phyloP scores from a whole-genome alignment of 2,888 invertebrate species.

The Pollenia labialis region DNA sequence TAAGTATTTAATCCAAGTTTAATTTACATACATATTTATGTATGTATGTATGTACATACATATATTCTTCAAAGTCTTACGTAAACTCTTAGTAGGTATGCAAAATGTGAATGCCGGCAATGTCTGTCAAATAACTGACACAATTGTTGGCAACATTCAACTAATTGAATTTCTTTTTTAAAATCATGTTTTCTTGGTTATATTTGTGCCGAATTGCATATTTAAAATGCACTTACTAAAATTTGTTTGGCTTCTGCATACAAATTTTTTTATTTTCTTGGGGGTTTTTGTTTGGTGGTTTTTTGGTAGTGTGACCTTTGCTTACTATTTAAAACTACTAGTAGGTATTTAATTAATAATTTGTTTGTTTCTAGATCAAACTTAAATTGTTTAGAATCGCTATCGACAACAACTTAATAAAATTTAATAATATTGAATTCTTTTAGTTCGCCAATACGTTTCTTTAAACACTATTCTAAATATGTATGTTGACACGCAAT shows the following conservation, averaged over 20 bases:
- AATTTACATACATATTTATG: background rate
- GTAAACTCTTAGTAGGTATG: constrained; percentile 32
- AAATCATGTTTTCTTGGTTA: constrained; percentile 7
- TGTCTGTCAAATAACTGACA: constrained; percentile 37
- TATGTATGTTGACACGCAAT: constrained; percentile 55
- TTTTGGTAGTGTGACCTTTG: constrained; percentile 46
- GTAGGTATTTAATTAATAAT: constrained; percentile 66
- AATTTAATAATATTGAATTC: constrained; percentile 36
- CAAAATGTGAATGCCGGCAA: constrained; percentile 27
- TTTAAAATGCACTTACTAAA: background rate
- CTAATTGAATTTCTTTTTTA: constrained; percentile 60
- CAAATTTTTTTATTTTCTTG: constrained; percentile 8
- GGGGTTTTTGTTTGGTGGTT: constrained; percentile 21
- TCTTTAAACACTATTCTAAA: constrained; percentile 34
- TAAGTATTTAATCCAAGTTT: constrained; percentile 4
- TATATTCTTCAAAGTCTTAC: background rate
- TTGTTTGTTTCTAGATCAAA: constrained; percentile 62
- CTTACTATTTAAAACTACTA: constrained; percentile 37
- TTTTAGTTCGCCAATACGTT: constrained; percentile 39
- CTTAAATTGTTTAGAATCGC: constrained; percentile 50
- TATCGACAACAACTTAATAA: constrained; percentile 40
- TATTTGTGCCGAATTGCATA: constrained; percentile 29
- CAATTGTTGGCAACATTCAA: constrained; percentile 39
- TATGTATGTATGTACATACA: background rate
- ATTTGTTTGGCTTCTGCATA: constrained; percentile 68